Evolutionary conservation across 2,113 vertebrate species (phyloP).

Genomic region (Physeter macrocephalus): DNA sequence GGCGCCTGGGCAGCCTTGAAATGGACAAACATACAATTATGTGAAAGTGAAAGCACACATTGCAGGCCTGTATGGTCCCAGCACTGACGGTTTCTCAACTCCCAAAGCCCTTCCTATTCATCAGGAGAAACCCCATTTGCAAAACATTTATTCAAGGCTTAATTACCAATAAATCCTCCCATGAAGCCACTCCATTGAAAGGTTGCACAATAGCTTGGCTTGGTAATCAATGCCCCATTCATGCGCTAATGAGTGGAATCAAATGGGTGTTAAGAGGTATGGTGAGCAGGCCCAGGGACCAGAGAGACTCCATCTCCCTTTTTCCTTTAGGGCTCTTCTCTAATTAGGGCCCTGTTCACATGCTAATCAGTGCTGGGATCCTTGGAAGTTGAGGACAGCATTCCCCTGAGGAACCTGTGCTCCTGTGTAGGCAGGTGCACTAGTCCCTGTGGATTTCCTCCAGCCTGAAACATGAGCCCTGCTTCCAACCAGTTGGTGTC

Average conservation of each 20-base stretch:
- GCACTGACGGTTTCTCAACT: background rate
- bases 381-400: constrained; percentile 56
- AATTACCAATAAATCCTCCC: constrained; percentile 76
- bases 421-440: no score
- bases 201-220: constrained; percentile 67
- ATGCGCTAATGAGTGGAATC: constrained; percentile 75
- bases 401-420: constrained; percentile 37
- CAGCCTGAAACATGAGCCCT: background rate
- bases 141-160: constrained; percentile 81
- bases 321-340: background rate
- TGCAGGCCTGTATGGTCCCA: constrained; percentile 43
- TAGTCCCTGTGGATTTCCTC: background rate
- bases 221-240: constrained; percentile 80
- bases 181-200: constrained; percentile 64
- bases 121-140: constrained; percentile 72
- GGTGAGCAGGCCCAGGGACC: constrained; percentile 59
- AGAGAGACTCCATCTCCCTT: background rate
- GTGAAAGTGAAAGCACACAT: constrained; percentile 9
- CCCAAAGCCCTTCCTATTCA: constrained; percentile 67
- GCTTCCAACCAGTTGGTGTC: background rate
- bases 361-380: constrained; percentile 71
- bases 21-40: constrained; percentile 54
- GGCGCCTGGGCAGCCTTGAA: constrained; percentile 52
- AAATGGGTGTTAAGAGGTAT: constrained; percentile 63
- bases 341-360: constrained; percentile 76